Percentiles rank a stretch among this genome's conserved stretches.
Evolutionary conservation across 1,140 invertebrate genomes (phyloP).

Genomic region (Brachionus koreanus): DNA sequence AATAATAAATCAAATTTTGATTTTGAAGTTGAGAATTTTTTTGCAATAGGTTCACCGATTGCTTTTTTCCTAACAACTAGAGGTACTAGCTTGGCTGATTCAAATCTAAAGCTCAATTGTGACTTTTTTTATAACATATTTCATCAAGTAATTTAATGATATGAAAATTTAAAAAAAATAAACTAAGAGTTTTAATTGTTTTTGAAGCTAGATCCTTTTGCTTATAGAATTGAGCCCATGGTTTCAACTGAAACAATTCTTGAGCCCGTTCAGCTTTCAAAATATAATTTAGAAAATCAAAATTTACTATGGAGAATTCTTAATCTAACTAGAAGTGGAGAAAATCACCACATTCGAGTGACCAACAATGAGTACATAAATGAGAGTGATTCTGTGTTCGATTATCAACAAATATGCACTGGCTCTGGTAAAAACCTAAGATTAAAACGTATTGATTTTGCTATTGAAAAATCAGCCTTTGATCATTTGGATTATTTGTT

Average conservation of each 20-base stretch:
- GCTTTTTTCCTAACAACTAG: constrained; percentile 4
- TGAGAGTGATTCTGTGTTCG: not conserved
- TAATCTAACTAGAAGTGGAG: not conserved
- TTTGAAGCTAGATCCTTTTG: not conserved
- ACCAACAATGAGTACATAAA: not conserved
- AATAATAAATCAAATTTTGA: not conserved
- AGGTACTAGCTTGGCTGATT: not conserved
- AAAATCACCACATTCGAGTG: not conserved
- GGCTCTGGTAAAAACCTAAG: not conserved
- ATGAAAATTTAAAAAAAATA: not conserved
- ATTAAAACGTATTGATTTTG: constrained; percentile 6
- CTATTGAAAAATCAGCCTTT: not conserved
- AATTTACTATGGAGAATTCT: constrained; percentile 1
- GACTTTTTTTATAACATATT: constrained; percentile 9
- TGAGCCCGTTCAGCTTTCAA: not conserved
- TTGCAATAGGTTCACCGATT: not conserved
- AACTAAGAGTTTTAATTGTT: not conserved
- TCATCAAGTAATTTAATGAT: not conserved
- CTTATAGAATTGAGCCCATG: constrained; percentile 9
- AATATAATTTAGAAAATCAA: not conserved
- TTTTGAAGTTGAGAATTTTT: constrained; percentile 13
- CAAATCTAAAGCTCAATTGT: not conserved
- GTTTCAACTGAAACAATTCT: not conserved
- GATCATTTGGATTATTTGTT: constrained; percentile 18
- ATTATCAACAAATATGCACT: constrained; percentile 9